Percentiles rank a stretch among this genome's conserved stretches.
These are phyloP conservation scores for Tortricodes alternella DNA, from an alignment of 2,888 invertebrate genomes.

Conservation along the genomic window DNA sequence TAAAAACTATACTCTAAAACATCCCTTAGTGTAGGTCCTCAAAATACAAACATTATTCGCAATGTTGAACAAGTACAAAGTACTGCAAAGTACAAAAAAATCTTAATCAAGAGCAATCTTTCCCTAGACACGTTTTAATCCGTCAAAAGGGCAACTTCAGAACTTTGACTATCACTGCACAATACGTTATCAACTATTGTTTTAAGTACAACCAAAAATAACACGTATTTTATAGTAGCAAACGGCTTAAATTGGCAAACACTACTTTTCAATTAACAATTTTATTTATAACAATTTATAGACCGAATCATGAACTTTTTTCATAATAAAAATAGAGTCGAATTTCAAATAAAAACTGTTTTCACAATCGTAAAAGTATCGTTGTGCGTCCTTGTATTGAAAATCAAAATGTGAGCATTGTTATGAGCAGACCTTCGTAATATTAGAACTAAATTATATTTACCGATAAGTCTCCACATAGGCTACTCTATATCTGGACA, in stretches of 20 bases:
- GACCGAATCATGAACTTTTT: too few relatives aligned
- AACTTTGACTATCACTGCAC: constrained; percentile 16
- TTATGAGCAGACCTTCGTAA: constrained; percentile 32
- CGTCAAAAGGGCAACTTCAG: constrained; percentile 21
- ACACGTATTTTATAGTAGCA: too few relatives aligned
- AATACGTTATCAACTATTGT: constrained; percentile 15
- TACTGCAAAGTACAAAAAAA: not conserved
- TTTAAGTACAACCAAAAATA: not conserved
- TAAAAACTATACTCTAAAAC: too few relatives aligned
- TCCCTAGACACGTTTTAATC: constrained; percentile 15
- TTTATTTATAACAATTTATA: too few relatives aligned
- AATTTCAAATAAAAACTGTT: constrained; percentile 3
- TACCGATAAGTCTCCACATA: not conserved
- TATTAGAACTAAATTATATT: constrained; percentile 3
- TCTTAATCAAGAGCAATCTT: constrained; percentile 19
- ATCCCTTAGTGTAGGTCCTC: not conserved
- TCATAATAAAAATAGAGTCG: not conserved
- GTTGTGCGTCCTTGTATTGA: constrained; percentile 35
- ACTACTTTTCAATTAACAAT: too few relatives aligned
- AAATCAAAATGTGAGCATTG: constrained; percentile 40
- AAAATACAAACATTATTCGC: not conserved
- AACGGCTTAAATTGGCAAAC: too few relatives aligned
- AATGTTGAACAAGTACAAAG: constrained; percentile 1
- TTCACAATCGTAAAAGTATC: not conserved
- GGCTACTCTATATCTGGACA: not conserved